Base-by-base conservation (phyloP, 2,113 vertebrate genomes). In the Pedetes capensis region DNA sequence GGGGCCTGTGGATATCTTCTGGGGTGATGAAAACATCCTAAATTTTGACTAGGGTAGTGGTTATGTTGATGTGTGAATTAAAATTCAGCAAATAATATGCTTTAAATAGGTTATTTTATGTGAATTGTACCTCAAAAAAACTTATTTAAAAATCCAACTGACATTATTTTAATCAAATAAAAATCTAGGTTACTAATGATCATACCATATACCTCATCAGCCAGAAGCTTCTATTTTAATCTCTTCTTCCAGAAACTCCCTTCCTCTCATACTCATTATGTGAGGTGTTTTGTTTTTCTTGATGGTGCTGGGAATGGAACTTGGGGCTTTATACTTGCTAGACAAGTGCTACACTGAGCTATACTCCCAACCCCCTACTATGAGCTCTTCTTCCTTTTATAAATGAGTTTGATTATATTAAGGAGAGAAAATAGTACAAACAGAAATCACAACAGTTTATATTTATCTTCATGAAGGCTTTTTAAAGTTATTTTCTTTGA, bases 111-210 rank as follows among this genome's bases (percentile, higher is more conserved):
- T 79, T 92, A 66, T 88, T 78, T 59, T 66, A 88, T 59, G 27
- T 66, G 78, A 51, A 72, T 84, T 66, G 79, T 23, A 76, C 22
- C 29, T 92, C 53, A 51, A 57, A 64, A 91, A 57, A 79, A 29
- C 16, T 51, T 29, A 88, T 42, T 89, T 61, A 53, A 94, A 53
- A 79, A 13, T 81, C 61, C 3, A 74, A 37, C 27, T 61, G 92
- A 69, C 42, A 91, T n/a, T 74, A 59, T 80, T 93, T 63, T 78
- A 74, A 74, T 57, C 86, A 91, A 82, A 55, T 63, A 78, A 91
- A 90, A 66, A 57, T 59, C 29, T 61, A 68, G 59, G 18, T 59
- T 78, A 66, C 2, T 53, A 29, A 80, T 11, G 89, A 78, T 18
- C 23, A 89, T 91, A 85, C 18, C 11, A 85, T 25, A 92, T 39